phyloP scores from a whole-genome alignment of 2,113 vertebrate genomes.

The Gymnorhina tibicen region DNA sequence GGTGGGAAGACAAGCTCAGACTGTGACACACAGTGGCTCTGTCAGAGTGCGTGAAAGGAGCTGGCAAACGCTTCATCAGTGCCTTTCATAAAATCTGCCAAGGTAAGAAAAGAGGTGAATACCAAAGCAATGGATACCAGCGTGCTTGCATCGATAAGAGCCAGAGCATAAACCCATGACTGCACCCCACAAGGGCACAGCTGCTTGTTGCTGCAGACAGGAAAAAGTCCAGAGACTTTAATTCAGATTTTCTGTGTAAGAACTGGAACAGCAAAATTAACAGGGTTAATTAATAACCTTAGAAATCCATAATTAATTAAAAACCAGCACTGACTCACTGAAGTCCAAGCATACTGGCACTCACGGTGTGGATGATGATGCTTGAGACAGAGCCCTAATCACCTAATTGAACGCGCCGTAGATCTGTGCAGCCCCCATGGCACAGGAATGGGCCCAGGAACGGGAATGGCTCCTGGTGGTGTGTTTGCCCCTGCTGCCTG shows the following conservation, averaged over 20 bases:
- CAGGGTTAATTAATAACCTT: not conserved
- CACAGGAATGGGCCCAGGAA: not conserved
- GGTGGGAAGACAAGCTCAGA: not conserved
- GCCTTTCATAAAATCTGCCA: not conserved
- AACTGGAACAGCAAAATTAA: not conserved
- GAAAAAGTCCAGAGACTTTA: not conserved
- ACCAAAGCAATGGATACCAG: not conserved
- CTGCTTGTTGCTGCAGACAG: not conserved
- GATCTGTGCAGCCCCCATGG: not conserved
- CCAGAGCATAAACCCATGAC: not conserved
- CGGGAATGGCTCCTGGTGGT: not conserved
- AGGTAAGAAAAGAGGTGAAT: not conserved
- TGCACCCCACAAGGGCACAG: not conserved
- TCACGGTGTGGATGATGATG: not conserved
- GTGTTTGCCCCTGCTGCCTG: not conserved
- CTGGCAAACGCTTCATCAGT: not conserved
- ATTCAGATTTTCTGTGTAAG: not conserved
- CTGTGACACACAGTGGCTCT: not conserved
- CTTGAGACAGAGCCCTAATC: not conserved
- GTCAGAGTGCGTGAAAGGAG: not conserved
- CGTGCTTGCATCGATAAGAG: accelerated
- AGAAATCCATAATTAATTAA: not conserved
- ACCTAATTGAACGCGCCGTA: accelerated
- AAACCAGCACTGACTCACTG: not conserved
- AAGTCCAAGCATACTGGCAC: not conserved